phyloP scores from a whole-genome alignment of 2,113 vertebrate species.

The Rhodinocichla rosea region DNA sequence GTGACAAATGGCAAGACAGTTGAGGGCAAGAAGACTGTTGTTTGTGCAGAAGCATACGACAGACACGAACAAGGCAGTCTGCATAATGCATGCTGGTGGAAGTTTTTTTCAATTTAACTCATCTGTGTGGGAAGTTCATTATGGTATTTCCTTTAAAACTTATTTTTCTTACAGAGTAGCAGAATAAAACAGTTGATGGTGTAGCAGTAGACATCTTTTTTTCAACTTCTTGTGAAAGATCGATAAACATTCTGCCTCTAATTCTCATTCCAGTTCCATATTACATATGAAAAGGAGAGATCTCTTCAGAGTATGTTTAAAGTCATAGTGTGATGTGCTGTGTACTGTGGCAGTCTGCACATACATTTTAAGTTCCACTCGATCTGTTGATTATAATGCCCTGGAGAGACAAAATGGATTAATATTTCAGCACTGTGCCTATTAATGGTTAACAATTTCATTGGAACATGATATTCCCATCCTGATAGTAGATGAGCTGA shows the following conservation, averaged over 20 bases:
- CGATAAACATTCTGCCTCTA: not conserved
- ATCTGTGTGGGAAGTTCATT: not conserved
- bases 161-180: not conserved
- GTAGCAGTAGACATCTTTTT: not conserved
- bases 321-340: not conserved
- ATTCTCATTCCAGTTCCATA: not conserved
- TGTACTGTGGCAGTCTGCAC: not conserved
- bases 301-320: not conserved
- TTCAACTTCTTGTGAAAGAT: not conserved
- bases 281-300: not conserved
- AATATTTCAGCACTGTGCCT: slow-evolving; percentile 29
- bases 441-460: slow-evolving; percentile 33
- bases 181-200: not conserved
- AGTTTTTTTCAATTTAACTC: not conserved
- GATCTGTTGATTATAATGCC: not conserved
- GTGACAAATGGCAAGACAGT: not conserved
- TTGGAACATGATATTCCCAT: not conserved
- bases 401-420: slow-evolving; percentile 15
- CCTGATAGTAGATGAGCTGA: not conserved
- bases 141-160: not conserved
- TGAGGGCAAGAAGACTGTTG: not conserved
- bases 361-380: not conserved
- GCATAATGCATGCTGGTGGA: not conserved
- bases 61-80: not conserved
- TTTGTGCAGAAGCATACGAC: not conserved